Evolutionary conservation across 2,797 vertebrate species (phyloP), one percentile per base, ranked within the genome.

Genomic region (Lepidocolaptes lacrymiger): DNA sequence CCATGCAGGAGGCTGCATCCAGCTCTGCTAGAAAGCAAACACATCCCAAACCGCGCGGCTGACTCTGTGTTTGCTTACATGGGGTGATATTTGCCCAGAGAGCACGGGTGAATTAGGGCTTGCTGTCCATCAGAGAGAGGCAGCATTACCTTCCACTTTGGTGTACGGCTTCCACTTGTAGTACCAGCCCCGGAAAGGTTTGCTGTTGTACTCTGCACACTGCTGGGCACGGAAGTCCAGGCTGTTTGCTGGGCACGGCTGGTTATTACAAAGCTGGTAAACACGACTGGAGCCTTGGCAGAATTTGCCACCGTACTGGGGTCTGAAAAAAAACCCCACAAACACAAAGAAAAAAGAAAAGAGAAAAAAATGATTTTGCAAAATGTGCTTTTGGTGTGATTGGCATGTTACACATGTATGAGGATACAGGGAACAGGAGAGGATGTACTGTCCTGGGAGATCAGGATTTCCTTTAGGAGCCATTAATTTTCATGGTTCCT

Each of bases 131-230:
- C 34, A 16, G 18, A 69, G 52, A 59, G 17, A 39, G 22, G 67
- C n/a, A 19, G 13, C 41, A 68, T 98, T 98, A 99, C 99, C 99
- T 96, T 99, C 98, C 76, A 99, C 99, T 97, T 99, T 99, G 46
- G 98, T 99, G 89, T 99, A 99, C 14, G 99, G 99, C 94, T 99
- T 99, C 99, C 99, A 99, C 92, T 99, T 99, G 97, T 99, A 99
- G 98, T 98, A 99, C 99, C 99, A 99, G 63, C 99, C 99, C 34
- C 99, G 98, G 97, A 99, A 99, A 43, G 99, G 99, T 88, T 99
- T 99, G 98, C 98, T 99, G 98, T 99, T 99, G 97, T 99, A 99
- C 88, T 99, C 99, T 0, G 99, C 99, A 10, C 99, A 99, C 96
- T 99, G 99, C 97, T 99, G 99, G 59, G 99, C 98, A 76, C 99